phyloP scores from a whole-genome alignment of 2,888 invertebrate species.

The Pandemis heparana region DNA sequence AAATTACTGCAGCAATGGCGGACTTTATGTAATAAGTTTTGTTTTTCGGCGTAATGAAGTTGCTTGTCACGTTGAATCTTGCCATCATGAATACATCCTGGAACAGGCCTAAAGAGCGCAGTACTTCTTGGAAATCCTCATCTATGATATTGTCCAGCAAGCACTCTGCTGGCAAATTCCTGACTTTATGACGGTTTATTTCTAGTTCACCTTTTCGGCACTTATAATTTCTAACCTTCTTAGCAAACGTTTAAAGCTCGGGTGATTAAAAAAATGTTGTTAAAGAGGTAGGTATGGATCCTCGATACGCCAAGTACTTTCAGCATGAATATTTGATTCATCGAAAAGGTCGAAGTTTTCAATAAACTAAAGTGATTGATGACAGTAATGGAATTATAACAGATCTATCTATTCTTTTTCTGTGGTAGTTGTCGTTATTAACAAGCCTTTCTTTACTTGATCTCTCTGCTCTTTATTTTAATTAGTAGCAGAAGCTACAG shows the following conservation, averaged over 20 bases:
- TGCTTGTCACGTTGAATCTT: background rate
- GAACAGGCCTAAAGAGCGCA: background rate
- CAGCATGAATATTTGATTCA: no score
- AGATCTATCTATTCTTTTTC: no score
- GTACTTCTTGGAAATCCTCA: slow-evolving; percentile 10
- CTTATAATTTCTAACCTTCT: background rate
- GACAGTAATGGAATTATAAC: no score
- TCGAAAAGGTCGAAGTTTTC: no score
- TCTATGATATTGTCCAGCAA: slow-evolving; percentile 10
- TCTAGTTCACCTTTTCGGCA: background rate
- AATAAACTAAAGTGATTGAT: no score
- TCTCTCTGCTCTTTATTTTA: no score
- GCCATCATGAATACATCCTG: background rate
- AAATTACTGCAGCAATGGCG: background rate
- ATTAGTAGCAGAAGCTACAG: no score
- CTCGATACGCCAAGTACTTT: background rate
- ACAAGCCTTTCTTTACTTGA: no score
- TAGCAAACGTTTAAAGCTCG: background rate
- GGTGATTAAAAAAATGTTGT: background rate
- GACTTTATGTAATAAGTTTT: background rate
- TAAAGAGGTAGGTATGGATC: background rate
- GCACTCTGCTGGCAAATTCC: background rate
- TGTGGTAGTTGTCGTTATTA: no score
- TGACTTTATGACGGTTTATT: background rate
- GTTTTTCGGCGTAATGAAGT: slow-evolving; percentile 1